phyloP scores from a whole-genome alignment of 1,140 invertebrate species.

The Sinonovacula constricta region DNA sequence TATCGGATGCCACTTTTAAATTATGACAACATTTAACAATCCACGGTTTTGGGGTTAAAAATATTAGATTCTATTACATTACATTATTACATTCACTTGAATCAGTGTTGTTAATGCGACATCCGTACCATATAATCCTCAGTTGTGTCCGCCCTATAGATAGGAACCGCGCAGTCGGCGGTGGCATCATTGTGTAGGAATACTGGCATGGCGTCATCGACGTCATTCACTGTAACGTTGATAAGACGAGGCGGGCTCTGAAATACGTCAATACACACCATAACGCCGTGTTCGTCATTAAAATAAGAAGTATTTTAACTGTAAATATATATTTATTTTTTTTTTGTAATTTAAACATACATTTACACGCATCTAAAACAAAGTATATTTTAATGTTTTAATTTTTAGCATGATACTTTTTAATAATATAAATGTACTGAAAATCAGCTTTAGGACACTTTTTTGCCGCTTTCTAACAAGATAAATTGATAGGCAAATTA shows the following conservation, averaged over 20 bases:
- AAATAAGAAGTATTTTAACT: too few relatives aligned
- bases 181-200: slow-evolving; percentile 1
- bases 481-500: too few relatives aligned
- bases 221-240: slow-evolving; percentile 32
- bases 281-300: too few relatives aligned
- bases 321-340: too few relatives aligned
- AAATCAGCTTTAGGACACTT: too few relatives aligned
- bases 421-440: too few relatives aligned
- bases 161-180: slow-evolving; percentile 25
- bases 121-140: slow-evolving; percentile 41
- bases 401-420: too few relatives aligned
- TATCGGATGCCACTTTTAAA: not conserved
- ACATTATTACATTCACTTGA: not conserved
- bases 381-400: too few relatives aligned
- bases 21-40: not conserved
- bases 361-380: too few relatives aligned
- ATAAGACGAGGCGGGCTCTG: slow-evolving; percentile 33
- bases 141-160: slow-evolving; percentile 31
- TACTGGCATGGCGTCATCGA: slow-evolving; percentile 38
- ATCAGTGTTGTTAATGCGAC: not conserved
- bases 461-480: too few relatives aligned
- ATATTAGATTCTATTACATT: not conserved
- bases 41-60: not conserved
- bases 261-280: too few relatives aligned
- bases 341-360: too few relatives aligned